Base-by-base conservation (phyloP, 2,113 vertebrate species). In the Muntiacus reevesi region DNA sequence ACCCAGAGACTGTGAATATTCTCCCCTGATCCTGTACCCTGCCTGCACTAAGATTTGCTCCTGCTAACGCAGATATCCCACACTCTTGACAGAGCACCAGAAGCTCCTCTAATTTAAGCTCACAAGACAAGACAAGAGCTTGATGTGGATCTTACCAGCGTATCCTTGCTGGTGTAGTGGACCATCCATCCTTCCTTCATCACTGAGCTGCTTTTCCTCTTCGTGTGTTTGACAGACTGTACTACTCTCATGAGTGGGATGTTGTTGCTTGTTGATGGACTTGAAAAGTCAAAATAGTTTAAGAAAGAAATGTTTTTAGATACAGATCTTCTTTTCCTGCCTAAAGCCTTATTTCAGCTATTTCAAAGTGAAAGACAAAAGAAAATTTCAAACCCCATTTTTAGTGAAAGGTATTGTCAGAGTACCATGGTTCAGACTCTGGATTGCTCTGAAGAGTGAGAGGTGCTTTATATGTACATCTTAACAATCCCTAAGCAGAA, bases 121-220 rank as follows among this genome's bases (percentile, higher is more conserved):
- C 25, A 67, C 71, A 43, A n/a, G 57, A 21, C 33, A 45, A 85
- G 15, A 86, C 40, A 54, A 7, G 21, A 16, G 7, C 11, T 40
- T 16, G 71, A 33, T 62, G 9, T 0, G 9, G 82, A 30, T 92
- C 99, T 99, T 98, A 99, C 99, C 99, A 99, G 98, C 0, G 99
- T 99, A 96, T 99, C 99, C 98, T 99, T 99, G 99, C 99, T 99
- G 97, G 99, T 99, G 98, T 99, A 99, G 98, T 99, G 99, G 97
- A 99, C 99, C 99, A 99, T 99, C 99, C 99, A 99, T 6, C 99
- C 99, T 94, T 99, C 99, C 97, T 99, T 99, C 99, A 99, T 99
- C 45, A 99, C 99, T 1, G 99, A 99, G 98, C 99, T 99, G 98
- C 99, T 99, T 99, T 99, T 99, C 99, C 99, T 99, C 98, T 99